These are phyloP conservation scores for Neria commutata DNA, from an alignment of 2,888 invertebrate genomes.

Conservation along the genomic window DNA sequence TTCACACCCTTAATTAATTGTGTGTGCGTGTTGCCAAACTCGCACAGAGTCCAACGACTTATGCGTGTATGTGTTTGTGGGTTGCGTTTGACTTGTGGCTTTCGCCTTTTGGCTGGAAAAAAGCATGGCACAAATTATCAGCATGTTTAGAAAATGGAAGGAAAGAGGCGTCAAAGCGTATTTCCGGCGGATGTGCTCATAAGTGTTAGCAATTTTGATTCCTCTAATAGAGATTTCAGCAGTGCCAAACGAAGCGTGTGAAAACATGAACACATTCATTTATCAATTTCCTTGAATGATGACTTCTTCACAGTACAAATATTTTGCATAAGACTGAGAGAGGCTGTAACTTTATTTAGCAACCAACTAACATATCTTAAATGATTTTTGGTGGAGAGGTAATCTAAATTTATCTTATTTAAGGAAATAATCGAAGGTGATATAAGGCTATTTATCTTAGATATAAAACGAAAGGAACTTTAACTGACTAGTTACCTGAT, in stretches of 20 bases:
- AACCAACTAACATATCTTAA: no score
- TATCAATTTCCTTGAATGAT: not conserved
- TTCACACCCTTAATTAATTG: conserved; percentile 58
- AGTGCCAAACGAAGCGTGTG: no score
- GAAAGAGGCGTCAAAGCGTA: not conserved
- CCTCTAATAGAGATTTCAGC: not conserved
- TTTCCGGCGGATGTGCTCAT: not conserved
- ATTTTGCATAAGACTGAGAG: no score
- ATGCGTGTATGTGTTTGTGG: not conserved
- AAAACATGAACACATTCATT: no score
- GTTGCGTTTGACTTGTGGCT: not conserved
- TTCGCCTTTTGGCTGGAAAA: not conserved
- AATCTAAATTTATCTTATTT: no score
- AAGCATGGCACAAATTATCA: not conserved
- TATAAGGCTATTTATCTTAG: no score
- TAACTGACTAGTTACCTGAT: no score
- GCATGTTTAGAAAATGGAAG: not conserved
- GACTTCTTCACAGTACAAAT: not conserved
- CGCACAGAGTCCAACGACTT: no score
- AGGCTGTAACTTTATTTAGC: no score
- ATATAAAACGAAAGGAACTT: no score
- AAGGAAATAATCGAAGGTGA: no score
- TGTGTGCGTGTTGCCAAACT: conserved; percentile 36
- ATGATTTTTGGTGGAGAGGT: no score
- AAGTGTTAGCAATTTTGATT: not conserved